Evolutionary conservation across 2,797 vertebrate species (phyloP), one percentile per base, ranked within the genome.

Genomic region (Sebastiscus tertius): DNA sequence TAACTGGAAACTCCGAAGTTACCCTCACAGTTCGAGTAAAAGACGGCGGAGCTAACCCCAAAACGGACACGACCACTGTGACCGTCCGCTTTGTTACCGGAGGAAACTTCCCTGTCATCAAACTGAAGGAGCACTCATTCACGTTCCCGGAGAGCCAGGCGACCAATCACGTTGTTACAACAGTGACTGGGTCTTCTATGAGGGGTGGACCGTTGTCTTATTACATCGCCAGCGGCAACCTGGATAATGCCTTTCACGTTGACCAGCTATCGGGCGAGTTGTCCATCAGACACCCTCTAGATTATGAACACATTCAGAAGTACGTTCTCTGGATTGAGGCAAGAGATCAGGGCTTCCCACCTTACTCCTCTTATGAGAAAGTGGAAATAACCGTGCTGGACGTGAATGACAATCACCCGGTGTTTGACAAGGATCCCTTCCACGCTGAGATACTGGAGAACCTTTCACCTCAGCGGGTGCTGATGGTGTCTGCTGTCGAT

Each of bases 261-360:
- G 98, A 99, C 92, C 98, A 97, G 71, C 92, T 97, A n/a, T 97
- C 97, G 1, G 99, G 99, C 29, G 97, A 98, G 75, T 88, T 99
- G 71, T 97, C 97, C 22, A 94, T 99, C 0, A 92, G 94, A 33
- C 96, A 90, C 34, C 81, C 96, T 0, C 91, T 99, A 33, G 98
- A 99, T 93, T 99, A 97, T 2, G 99, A 99, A 91, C 94, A 95
- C 39, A 97, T 97, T 82, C 97, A 98, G 86, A 97, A 97, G 70
- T 99, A 98, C 0, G 94, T 99, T 33, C 91, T 99, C 3, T 99
- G 98, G 99, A 93, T 99, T 2, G 99, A 99, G 85, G 99, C 97
- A 72, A 95, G 99, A 81, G 99, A 99, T 82, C 97, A 89, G 1
- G 98, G 99, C 14, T 99, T 99, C 68, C 99, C 99, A 18, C 99